Conservation (phyloP, 2,888 invertebrate genomes). For the Troides aeacus region DNA sequence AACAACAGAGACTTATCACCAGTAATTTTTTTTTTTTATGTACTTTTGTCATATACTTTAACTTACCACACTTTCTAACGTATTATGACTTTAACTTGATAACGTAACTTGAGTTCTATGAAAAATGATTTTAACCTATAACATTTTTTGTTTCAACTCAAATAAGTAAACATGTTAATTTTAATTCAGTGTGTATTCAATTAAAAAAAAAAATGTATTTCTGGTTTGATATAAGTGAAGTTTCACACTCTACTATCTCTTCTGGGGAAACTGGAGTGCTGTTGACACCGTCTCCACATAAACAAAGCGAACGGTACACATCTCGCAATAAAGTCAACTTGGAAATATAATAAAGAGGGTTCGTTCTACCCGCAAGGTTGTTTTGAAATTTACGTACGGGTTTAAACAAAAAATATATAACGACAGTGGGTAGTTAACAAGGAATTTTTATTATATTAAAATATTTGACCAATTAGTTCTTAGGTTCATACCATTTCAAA, state of each 20-base stretch:
- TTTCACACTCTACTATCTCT: conserved; percentile 40
- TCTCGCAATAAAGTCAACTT: conserved; percentile 37
- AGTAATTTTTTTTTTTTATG: too few species aligned
- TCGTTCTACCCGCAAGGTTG: conserved; percentile 30
- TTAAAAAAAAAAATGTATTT: conserved; percentile 35
- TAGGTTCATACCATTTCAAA: background rate
- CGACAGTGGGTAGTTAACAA: background rate
- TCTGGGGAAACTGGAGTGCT: conserved; percentile 39
- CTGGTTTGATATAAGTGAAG: conserved; percentile 40
- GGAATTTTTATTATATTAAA: background rate
- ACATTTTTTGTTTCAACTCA: too few species aligned
- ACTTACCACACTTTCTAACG: too few species aligned
- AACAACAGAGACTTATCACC: too few species aligned
- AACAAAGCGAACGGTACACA: conserved; percentile 41
- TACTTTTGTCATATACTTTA: too few species aligned
- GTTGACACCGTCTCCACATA: conserved; percentile 40
- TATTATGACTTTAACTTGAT: too few species aligned
- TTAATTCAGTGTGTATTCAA: conserved; percentile 5
- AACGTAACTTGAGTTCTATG: too few species aligned
- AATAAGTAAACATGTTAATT: background rate
- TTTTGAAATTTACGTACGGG: conserved; percentile 24
- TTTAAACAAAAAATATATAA: background rate
- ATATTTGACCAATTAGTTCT: background rate
- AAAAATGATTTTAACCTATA: too few species aligned
- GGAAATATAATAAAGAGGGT: conserved; percentile 37